Base-by-base conservation (phyloP, 2,113 vertebrate species). In the Anguilla japonica region DNA sequence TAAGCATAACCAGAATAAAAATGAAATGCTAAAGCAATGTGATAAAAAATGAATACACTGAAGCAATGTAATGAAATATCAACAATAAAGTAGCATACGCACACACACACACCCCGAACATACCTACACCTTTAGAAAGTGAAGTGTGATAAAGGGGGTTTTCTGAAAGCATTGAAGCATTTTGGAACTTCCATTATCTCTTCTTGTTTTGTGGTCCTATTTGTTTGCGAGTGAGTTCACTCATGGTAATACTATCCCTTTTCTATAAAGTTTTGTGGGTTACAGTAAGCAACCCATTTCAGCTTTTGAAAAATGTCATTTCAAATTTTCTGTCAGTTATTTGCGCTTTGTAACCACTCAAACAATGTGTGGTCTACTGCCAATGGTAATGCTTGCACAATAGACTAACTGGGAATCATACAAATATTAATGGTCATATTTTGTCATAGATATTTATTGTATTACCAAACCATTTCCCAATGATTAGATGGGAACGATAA, bases 271-370 rank as follows among this genome's bases (percentile, higher is more conserved):
- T 6, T 2, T 75, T 75, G 71, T 75, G 71, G 9, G 71, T 75
- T 75, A 75, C 5, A 75, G 26, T 29, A 29, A 34, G 71, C n/a
- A 26, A 75, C 71, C 71, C 34, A 34, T 34, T 75, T 34, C 5
- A 75, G 71, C 26, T 67, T 34, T 75, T 75, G 71, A 75, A 75
- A 75, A 43, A 81, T 26, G 41, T 26, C 22, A 81, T 41, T 81
- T 41, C n/a, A 46, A 43, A 46, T 81, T 81, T 22, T 81, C 79
- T 41, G 41, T 43, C 20, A 34, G 79, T 81, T 81, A 81, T 81
- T 41, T 81, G 41, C 41, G 18, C 41, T 81, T 81, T 81, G 34
- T 40, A 18, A 81, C 79, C 79, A 41, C 20, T 1, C 40, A 41
- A 46, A 81, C n/a, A 26, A 26, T 20, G 26, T 11, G 40, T 22